Base-by-base conservation (phyloP, 2,797 vertebrate genomes). In the Xenopus petersii region DNA sequence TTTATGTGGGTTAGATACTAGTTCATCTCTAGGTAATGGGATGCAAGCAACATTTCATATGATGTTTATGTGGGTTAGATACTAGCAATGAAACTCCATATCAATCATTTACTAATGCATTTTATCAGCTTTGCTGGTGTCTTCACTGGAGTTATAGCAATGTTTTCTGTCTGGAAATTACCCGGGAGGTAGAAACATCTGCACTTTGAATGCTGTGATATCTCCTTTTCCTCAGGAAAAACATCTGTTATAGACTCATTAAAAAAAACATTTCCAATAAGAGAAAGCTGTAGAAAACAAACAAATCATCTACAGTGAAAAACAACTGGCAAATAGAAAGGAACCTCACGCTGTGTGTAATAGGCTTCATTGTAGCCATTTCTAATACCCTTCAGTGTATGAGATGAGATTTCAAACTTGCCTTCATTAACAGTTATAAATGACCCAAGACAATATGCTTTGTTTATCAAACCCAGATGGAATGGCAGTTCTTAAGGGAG, bases 191-290 rank as follows among this genome's bases (percentile, higher is more conserved):
- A 64, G 51, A 68, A 64, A 64, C 68, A 70, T 72, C 75, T 73
- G 49, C 60, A 68, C 59, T 73, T 63, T 67, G 70, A 69, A 77
- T 58, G 64, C 49, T 56, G 65, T 64, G 59, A 68, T 77, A 68
- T 68, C 64, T 68, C 49, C 36, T 58, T 71, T 82, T 84, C 80
- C 81, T 81, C 74, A 73, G 79, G 80, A 83, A 79, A 73, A 84
- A 82, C 71, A 83, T 81, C 77, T 88, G 77, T 56, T 64, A 80
- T 71, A 70, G 64, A 63, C 64, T 82, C 81, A 83, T 82, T 84
- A 84, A 82, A 83, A 81, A 83, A 81, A 88, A 70, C 60, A 51
- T 70, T 88, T 85, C 82, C 71, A 84, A 85, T 87, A 83, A 74
- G 83, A 36, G 51, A 83, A 82, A 80, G 71, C 60, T 4, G 15